A percentile compares a stretch with the other conserved stretches of the same genome.
Conservation (phyloP, 2,113 vertebrate species). For the Xenotilapia longispinis region DNA sequence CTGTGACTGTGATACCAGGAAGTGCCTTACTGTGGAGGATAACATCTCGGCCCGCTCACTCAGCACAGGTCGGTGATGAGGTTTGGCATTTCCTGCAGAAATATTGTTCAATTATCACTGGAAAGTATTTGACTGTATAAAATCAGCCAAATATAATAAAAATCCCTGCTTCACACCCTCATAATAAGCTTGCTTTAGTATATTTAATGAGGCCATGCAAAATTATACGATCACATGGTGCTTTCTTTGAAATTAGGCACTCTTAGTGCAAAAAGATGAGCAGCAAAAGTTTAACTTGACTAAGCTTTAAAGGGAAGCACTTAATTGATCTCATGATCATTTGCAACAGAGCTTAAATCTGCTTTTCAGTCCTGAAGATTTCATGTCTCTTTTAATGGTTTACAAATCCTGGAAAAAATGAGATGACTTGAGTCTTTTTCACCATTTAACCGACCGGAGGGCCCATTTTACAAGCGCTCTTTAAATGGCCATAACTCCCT, state of each 20-base stretch:
- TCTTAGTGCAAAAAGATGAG: too few relatives aligned
- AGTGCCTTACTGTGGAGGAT: slow-evolving; percentile 95
- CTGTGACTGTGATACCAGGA: slow-evolving; percentile 87
- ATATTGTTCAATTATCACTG: neutral
- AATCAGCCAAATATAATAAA: neutral
- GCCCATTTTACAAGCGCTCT: neutral
- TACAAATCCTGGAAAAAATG: neutral
- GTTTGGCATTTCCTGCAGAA: neutral
- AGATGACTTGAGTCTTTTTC: neutral
- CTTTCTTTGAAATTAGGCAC: neutral
- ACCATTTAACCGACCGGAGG: accelerated
- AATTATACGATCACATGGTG: neutral
- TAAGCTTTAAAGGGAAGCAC: neutral
- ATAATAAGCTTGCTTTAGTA: neutral
- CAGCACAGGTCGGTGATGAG: slow-evolving; percentile 75
- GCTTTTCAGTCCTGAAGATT: neutral
- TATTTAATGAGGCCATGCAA: neutral
- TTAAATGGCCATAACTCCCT: neutral
- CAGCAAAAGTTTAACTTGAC: neutral
- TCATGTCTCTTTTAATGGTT: neutral
- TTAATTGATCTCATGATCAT: neutral
- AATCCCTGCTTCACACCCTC: neutral
- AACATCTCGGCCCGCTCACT: slow-evolving; percentile 82
- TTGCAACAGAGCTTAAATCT: neutral
- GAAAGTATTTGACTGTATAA: neutral